Evolutionary conservation across 2,113 vertebrate genomes (phyloP).

Genomic region (Climacteris rufus): DNA sequence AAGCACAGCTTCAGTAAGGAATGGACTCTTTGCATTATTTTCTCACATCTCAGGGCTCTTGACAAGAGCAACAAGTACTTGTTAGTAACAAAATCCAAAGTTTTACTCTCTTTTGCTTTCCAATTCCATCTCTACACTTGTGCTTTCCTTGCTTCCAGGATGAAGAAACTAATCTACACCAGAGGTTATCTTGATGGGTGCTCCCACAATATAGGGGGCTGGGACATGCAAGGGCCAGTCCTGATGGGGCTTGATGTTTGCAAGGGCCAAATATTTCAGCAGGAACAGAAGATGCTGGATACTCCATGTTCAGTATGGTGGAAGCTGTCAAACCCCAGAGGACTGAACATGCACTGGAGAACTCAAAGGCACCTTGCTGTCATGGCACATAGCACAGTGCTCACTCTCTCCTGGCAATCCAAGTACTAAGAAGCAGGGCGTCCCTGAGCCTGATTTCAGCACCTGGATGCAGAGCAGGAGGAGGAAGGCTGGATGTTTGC

Average conservation of each 20-base stretch:
- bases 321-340: neutral
- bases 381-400: rapidly evolving
- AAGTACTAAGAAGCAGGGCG: neutral
- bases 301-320: rapidly evolving
- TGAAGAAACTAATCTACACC: neutral
- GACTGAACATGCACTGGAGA: rapidly evolving
- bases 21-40: neutral
- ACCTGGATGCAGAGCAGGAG: neutral
- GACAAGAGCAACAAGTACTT: neutral
- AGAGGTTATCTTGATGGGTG: neutral
- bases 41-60: neutral
- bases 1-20: neutral
- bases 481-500: neutral
- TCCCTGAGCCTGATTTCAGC: neutral
- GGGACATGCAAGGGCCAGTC: neutral
- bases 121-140: neutral
- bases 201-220: neutral
- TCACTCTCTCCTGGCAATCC: neutral
- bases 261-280: neutral
- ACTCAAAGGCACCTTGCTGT: neutral
- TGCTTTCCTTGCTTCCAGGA: neutral
- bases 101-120: neutral
- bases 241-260: neutral
- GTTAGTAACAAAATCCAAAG: neutral
- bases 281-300: neutral